Evolutionary conservation across 2,797 vertebrate species (phyloP).

Genomic region (Parambassis ranga): DNA sequence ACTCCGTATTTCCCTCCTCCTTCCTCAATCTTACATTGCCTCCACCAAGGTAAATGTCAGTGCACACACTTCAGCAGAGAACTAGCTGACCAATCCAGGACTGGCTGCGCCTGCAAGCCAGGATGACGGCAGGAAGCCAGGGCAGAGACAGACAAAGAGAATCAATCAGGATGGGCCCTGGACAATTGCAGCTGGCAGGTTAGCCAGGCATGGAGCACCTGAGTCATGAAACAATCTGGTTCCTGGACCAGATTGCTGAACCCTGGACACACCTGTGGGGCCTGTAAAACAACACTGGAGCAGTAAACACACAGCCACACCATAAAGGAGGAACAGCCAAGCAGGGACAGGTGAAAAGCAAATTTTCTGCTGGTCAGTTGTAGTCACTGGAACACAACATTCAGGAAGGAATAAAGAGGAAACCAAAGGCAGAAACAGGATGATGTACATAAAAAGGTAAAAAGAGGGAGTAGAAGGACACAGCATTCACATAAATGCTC

Average conservation of each 20-base stretch:
- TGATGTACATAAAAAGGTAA: neutral
- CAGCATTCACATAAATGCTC: too few relatives aligned
- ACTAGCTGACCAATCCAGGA: slow-evolving; percentile 57
- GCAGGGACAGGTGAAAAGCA: slow-evolving; percentile 5
- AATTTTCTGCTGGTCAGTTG: slow-evolving; percentile 14
- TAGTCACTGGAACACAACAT: slow-evolving; percentile 27
- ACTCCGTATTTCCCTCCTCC: slow-evolving; percentile 22
- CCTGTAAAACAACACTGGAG: slow-evolving; percentile 63
- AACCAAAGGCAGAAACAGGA: neutral
- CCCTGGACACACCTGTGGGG: slow-evolving; percentile 69
- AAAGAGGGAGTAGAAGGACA: neutral
- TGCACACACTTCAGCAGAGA: slow-evolving; percentile 61
- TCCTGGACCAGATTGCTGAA: slow-evolving; percentile 52
- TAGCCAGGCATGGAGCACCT: slow-evolving; percentile 67
- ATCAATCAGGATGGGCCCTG: slow-evolving; percentile 69
- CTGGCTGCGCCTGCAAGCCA: slow-evolving; percentile 28
- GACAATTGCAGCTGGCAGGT: slow-evolving; percentile 74
- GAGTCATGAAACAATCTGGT: slow-evolving; percentile 77
- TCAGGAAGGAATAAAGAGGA: slow-evolving; percentile 7
- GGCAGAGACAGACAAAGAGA: slow-evolving; percentile 30
- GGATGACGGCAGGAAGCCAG: slow-evolving; percentile 31
- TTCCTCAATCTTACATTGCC: slow-evolving; percentile 34
- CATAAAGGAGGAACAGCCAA: slow-evolving; percentile 31
- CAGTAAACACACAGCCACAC: slow-evolving; percentile 60
- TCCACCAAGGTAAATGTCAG: slow-evolving; percentile 74